phyloP scores from a whole-genome alignment of 2,797 vertebrate genomes.

The Myotis planiceps region DNA sequence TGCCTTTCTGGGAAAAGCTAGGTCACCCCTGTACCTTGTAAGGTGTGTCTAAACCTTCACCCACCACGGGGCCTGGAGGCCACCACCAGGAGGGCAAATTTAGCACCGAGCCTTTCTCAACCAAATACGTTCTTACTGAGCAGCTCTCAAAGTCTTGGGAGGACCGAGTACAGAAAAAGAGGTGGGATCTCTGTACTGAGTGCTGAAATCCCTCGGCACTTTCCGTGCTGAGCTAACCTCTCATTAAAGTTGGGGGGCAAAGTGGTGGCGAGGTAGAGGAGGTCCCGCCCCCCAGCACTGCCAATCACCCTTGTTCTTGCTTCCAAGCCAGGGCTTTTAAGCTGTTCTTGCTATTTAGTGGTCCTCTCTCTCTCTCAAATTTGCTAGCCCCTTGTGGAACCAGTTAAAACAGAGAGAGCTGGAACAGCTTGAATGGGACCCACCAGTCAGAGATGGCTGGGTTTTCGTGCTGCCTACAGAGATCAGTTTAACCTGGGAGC shows the following conservation, averaged over 20 bases:
- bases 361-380: neutral
- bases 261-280: neutral
- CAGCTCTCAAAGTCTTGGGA: neutral
- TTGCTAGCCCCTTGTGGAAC: neutral
- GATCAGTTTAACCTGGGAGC: neutral
- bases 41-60: neutral
- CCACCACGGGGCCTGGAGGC: neutral
- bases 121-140: neutral
- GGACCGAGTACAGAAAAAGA: neutral
- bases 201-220: neutral
- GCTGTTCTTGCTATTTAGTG: neutral
- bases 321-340: neutral
- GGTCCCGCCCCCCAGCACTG: neutral
- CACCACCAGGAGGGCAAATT: neutral
- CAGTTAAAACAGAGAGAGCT: neutral
- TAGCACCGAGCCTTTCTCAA: neutral
- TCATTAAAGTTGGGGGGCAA: neutral
- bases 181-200: neutral
- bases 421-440: neutral
- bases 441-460: neutral
- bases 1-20: slow-evolving; percentile 16
- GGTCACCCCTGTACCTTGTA: neutral
- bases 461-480: neutral
- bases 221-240: neutral
- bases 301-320: neutral